phyloP scores from a whole-genome alignment of 2,113 vertebrate species.

The Malurus melanocephalus region DNA sequence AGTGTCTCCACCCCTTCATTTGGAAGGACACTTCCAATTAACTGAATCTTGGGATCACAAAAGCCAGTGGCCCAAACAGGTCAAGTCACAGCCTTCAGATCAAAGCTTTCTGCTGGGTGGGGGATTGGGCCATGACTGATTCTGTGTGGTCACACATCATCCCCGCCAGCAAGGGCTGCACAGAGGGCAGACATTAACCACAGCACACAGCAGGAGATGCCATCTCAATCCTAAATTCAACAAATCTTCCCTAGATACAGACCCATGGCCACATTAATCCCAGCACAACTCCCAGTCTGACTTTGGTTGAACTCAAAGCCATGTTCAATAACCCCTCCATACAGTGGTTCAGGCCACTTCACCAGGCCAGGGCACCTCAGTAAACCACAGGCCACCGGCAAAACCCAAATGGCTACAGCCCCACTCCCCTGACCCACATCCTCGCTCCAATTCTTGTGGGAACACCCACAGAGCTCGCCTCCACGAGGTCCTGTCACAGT shows the following conservation, averaged over 20 bases:
- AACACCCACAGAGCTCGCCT: not conserved
- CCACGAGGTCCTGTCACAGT: not conserved
- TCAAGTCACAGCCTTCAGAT: not conserved
- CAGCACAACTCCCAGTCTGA: not conserved
- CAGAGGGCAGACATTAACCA: not conserved
- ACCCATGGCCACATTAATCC: accelerated
- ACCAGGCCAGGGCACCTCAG: accelerated
- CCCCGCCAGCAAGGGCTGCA: not conserved
- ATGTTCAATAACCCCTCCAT: not conserved
- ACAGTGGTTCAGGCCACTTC: not conserved
- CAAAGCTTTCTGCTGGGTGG: not conserved
- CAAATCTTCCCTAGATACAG: not conserved
- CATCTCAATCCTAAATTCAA: not conserved
- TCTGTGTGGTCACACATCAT: not conserved
- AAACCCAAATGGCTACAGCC: not conserved
- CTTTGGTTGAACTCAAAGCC: not conserved
- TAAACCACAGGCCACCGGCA: not conserved
- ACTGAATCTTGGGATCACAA: not conserved
- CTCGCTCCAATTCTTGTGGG: not conserved
- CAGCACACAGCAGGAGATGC: not conserved
- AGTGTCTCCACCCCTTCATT: not conserved
- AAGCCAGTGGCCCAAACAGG: not conserved
- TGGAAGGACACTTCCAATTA: not conserved
- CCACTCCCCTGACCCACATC: not conserved
- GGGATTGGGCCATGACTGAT: accelerated